A percentile compares a stretch with the other conserved stretches of the same genome.
These are phyloP conservation scores for Falco columbarius DNA, from an alignment of 2,797 vertebrate genomes.

Conservation along the genomic window DNA sequence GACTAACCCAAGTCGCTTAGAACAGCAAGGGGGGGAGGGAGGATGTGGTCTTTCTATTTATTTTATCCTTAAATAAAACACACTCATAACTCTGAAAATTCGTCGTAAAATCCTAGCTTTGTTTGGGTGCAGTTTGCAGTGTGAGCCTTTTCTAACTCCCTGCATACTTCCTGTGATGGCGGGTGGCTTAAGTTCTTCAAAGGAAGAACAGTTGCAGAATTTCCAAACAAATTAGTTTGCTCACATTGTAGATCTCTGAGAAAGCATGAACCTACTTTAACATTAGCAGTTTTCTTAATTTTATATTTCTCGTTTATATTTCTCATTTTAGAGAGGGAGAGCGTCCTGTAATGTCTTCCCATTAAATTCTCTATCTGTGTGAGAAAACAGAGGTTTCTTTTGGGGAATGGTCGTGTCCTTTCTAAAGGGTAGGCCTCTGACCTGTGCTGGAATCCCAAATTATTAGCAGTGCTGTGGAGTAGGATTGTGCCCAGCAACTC, in stretches of 20 bases:
- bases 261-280: neutral
- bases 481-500: neutral
- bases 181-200: neutral
- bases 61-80: constrained; percentile 43
- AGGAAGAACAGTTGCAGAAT: neutral
- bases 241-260: neutral
- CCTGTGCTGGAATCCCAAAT: neutral
- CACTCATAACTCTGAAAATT: constrained; percentile 10
- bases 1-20: neutral
- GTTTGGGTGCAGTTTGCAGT: neutral
- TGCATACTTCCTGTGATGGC: neutral
- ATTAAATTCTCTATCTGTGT: neutral
- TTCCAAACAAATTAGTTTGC: neutral
- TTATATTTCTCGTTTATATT: neutral
- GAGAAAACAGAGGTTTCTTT: neutral
- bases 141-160: neutral
- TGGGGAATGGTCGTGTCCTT: neutral
- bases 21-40: constrained; percentile 66
- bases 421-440: neutral
- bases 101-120: neutral
- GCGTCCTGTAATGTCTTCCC: neutral
- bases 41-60: constrained; percentile 76
- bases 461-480: neutral
- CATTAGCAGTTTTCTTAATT: neutral
- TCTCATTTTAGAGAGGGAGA: neutral